Evolutionary conservation across 53 echinoderm and acorn worm genomes (phyloP).

Genomic region (Echinarachnius parma): DNA sequence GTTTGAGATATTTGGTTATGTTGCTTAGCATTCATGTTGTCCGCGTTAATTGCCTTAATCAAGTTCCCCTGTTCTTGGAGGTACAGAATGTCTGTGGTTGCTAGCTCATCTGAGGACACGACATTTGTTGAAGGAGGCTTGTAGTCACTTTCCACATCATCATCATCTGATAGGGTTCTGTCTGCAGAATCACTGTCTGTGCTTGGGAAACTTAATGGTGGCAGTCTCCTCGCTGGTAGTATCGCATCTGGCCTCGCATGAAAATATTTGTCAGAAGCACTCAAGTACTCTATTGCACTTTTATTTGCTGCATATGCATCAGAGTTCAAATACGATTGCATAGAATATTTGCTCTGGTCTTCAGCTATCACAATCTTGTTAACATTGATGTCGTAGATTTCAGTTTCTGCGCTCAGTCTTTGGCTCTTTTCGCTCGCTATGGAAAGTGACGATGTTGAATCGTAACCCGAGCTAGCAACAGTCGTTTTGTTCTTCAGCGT

Average conservation of each 20-base stretch:
- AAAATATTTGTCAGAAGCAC: no score
- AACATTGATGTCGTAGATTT: background rate
- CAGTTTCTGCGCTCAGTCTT: background rate
- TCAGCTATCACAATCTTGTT: conserved; percentile 10
- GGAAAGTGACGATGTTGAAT: conserved; percentile 16
- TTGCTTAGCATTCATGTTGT: background rate
- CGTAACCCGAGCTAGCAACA: conserved; percentile 22
- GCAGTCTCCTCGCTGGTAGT: no score
- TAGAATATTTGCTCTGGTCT: background rate
- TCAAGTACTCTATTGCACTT: no score
- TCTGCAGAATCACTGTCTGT: no score
- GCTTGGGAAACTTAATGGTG: no score
- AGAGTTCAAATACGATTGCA: background rate
- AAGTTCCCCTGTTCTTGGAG: conserved; percentile 22
- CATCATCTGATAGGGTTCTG: no score
- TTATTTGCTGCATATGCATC: no score
- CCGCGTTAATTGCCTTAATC: background rate
- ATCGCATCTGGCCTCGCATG: no score
- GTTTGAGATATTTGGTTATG: no score
- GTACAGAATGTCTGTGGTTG: conserved; percentile 19
- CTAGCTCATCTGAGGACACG: no score
- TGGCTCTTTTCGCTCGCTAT: background rate
- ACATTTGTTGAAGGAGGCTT: no score
- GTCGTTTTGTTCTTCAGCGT: background rate
- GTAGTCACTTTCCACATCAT: no score